These are phyloP conservation scores for Heloderma charlesbogerti DNA, from an alignment of 2,113 vertebrate genomes.

Conservation along the genomic window DNA sequence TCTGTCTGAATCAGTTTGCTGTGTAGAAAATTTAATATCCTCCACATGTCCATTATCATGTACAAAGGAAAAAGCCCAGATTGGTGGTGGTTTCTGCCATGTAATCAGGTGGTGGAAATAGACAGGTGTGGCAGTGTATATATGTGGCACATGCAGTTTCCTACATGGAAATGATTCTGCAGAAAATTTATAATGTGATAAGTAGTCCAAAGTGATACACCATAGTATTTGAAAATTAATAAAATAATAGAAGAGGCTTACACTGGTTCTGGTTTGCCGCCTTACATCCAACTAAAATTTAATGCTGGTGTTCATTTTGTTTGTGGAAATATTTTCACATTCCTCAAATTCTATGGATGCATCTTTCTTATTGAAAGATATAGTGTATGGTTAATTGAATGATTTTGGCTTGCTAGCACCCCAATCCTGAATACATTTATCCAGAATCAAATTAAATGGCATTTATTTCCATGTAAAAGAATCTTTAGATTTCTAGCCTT, in stretches of 20 bases:
- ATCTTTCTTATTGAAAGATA: background rate
- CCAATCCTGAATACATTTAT: background rate
- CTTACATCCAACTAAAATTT: background rate
- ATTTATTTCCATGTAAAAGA: background rate
- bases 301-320: conserved; percentile 10
- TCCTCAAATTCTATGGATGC: background rate
- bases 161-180: background rate
- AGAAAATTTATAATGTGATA: background rate
- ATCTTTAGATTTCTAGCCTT: background rate
- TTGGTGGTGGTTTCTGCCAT: background rate
- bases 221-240: background rate
- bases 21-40: background rate
- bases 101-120: background rate
- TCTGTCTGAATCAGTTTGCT: background rate
- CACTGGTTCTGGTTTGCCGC: background rate
- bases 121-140: background rate
- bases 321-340: conserved; percentile 8
- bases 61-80: background rate
- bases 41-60: background rate
- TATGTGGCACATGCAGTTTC: background rate
- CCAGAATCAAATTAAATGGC: background rate
- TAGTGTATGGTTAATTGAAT: background rate
- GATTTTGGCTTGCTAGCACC: background rate
- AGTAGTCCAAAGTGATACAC: background rate
- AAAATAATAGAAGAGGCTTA: background rate